Evolutionary conservation across 2,888 invertebrate genomes (phyloP).

Genomic region (Diplazon laetatorius): DNA sequence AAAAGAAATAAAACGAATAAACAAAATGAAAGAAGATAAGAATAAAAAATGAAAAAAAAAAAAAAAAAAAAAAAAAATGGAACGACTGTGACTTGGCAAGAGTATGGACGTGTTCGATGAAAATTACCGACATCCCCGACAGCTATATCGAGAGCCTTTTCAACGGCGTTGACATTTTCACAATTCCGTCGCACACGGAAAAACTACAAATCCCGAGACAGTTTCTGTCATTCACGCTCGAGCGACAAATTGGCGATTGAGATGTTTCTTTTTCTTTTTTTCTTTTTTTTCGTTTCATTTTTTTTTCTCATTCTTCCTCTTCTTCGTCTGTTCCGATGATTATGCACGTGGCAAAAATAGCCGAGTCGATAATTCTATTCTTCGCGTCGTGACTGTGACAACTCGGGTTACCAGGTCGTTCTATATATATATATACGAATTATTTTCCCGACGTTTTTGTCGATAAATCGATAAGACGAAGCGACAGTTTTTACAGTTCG

Average conservation of each 20-base stretch:
- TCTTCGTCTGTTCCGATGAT: too few relatives aligned
- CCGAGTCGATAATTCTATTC: not conserved
- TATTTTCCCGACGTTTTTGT: constrained; percentile 4
- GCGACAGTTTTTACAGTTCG: not conserved
- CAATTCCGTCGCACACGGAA: not conserved
- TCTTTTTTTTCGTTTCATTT: too few relatives aligned
- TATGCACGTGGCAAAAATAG: too few relatives aligned
- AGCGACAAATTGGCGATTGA: not conserved
- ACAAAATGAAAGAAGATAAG: too few relatives aligned
- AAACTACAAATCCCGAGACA: not conserved
- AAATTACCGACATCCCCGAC: not conserved
- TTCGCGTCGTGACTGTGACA: not conserved
- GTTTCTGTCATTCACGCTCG: not conserved
- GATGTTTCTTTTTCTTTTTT: too few relatives aligned
- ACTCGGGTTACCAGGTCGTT: constrained; percentile 10
- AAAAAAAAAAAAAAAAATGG: not conserved
- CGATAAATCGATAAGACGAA: constrained; percentile 18
- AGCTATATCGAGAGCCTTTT: not conserved
- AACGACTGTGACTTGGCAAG: too few relatives aligned
- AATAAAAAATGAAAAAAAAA: too few relatives aligned
- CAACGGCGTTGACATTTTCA: not conserved
- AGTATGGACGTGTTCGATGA: too few relatives aligned
- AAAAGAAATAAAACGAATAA: too few relatives aligned
- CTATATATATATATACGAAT: constrained; percentile 8
- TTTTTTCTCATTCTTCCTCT: too few relatives aligned